Evolutionary conservation across 1,140 invertebrate genomes (phyloP), one percentile per base, ranked within the genome.

Genomic region (Asbolus verrucosus): DNA sequence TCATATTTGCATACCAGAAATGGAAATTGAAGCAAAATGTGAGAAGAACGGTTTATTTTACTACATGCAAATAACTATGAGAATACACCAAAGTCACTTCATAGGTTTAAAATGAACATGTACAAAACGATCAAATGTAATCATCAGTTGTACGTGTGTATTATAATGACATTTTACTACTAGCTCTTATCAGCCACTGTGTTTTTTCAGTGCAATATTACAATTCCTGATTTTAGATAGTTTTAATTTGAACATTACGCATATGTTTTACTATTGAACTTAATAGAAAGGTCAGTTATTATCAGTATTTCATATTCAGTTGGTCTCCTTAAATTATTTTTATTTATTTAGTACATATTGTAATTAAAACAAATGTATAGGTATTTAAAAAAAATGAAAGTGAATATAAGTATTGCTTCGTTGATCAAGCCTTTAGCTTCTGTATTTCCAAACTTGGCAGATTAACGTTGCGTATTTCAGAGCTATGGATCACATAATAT

Each of bases 251-350:
- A 18, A 13, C n/a, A 21, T 24, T 61, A 61, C 15, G 27, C 33
- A 30, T n/a, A n/a, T n/a, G n/a, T n/a, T n/a, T 61, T 33, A 30
- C 27, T 15, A 60, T 60, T 19, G 30, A 60, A 62, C 59, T 38
- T 41, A 46, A 60, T 60, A 60, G 31, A 24, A 61, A 71, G 79
- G 78, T 81, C 78, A 81, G 79, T 80, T 73, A 76, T 77, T 78
- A 74, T 80, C 78, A 80, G 78, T 80, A 81, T 81, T 81, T 75
- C 27, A 50, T 69, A 63, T 67, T 73, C 69, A 72, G 71, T 75
- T 78, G 78, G 79, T 79, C 78, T 79, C 75, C 19, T 67, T 78
- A 78, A 76, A 73, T 78, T 74, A 75, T 76, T 76, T 72, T 69
- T 74, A 77, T 80, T 79, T 80, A 78, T 77, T 78, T 74, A 71